Base-by-base conservation (phyloP, 2,888 invertebrate species). In the Cabera pusaria region DNA sequence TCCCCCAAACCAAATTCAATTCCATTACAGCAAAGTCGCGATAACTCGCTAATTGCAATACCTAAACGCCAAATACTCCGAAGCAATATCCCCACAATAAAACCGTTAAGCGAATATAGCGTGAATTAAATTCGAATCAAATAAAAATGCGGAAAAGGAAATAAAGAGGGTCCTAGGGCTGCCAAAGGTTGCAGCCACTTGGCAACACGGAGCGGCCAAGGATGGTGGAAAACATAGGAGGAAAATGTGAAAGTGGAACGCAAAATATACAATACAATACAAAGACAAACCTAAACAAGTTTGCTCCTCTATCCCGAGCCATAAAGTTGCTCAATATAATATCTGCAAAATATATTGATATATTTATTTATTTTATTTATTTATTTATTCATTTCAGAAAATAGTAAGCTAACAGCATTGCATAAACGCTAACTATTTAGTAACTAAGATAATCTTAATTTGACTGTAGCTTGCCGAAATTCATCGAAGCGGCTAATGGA, bases 131-230 rank as follows among this genome's bases (percentile, higher is more conserved):
- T 72, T 72, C 63, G 61, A 73, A 75, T 72, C 64, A 63, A 64
- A 72, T 66, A 68, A 64, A 69, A 73, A 71, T 65, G 60, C 59
- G 50, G 43, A 53, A 64, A 72, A 70, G 64, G 63, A 71, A 69
- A 71, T 70, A 67, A 67, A 72, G 55, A 51, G 50, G 58, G 55
- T 45, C 36, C 57, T 10, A 52, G 55, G 56, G 49, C 59, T 62
- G 64, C 59, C 56, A 56, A 66, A 74, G 71, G 75, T 75, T 70
- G 59, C 64, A 64, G 67, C 62, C 77, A 77, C 74, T 79, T 80
- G 78, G 75, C 79, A 80, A 59, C 59, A 52, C 56, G 51, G 62
- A 64, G 58, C 64, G 62, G 55, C 38, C 23, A 23, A 6, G 27
- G 4, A 34, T 16, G 26, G 7, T 16, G 1, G 6, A 42, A 44